A percentile compares a stretch with the other conserved stretches of the same genome.
These are phyloP conservation scores for Drosophila tani DNA, from an alignment of 1,140 invertebrate species.

Conservation along the genomic window DNA sequence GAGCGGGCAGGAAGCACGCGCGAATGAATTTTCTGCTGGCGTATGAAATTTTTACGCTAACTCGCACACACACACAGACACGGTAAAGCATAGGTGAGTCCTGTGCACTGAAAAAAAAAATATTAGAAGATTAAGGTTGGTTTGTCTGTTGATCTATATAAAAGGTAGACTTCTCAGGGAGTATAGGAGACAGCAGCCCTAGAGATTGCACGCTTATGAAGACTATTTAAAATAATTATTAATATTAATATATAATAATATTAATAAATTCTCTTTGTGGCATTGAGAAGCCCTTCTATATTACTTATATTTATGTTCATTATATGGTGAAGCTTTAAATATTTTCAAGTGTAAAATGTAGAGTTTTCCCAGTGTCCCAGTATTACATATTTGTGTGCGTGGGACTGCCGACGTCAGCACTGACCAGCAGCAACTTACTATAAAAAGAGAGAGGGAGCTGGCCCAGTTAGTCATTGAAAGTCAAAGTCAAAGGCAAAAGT, in stretches of 20 bases:
- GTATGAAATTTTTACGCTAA: slow-evolving; percentile 70
- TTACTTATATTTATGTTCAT: too few relatives aligned
- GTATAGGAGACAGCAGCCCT: too few relatives aligned
- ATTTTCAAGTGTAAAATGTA: too few relatives aligned
- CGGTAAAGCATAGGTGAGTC: neutral
- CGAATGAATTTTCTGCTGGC: slow-evolving; percentile 75
- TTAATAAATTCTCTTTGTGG: too few relatives aligned
- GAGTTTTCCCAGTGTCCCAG: neutral
- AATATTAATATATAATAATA: too few relatives aligned
- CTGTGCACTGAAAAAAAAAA: neutral
- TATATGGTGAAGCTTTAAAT: too few relatives aligned
- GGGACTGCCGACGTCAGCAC: slow-evolving; percentile 61
- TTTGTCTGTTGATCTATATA: too few relatives aligned
- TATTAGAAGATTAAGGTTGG: neutral
- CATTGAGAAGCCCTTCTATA: too few relatives aligned
- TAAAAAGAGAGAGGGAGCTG: neutral
- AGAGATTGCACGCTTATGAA: too few relatives aligned
- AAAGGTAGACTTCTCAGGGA: too few relatives aligned
- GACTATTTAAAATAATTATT: too few relatives aligned
- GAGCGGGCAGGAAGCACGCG: slow-evolving; percentile 41
- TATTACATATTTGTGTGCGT: slow-evolving; percentile 10
- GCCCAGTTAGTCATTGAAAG: slow-evolving; percentile 25
- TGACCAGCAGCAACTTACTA: slow-evolving; percentile 40
- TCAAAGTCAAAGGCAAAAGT: slow-evolving; percentile 49
- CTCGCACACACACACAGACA: slow-evolving; percentile 14